Evolutionary conservation across 2,888 invertebrate genomes (phyloP).

Genomic region (Lasioglossum villosulum): DNA sequence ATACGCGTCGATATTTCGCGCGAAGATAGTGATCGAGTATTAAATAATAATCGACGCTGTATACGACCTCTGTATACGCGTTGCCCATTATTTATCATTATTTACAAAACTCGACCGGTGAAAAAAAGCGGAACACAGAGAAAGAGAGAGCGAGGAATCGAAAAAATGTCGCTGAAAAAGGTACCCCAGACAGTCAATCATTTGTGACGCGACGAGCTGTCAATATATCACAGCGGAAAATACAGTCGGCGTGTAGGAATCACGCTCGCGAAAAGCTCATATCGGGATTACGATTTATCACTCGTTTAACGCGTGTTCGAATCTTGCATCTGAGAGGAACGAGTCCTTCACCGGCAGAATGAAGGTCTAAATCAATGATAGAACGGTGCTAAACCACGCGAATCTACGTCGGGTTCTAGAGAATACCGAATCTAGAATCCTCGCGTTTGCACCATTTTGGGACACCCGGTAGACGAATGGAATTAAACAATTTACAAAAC

Average conservation of each 20-base stretch:
- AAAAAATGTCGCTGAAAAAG: constrained; percentile 18
- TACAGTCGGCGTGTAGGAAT: constrained; percentile 56
- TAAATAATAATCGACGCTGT: neutral
- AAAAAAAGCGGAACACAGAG: neutral
- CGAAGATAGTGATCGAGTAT: neutral
- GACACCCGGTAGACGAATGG: too few species aligned
- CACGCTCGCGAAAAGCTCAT: constrained; percentile 58
- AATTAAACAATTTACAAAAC: too few species aligned
- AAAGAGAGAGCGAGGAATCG: constrained; percentile 1
- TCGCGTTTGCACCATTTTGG: too few species aligned
- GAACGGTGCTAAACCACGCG: neutral
- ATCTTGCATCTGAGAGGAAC: constrained; percentile 30
- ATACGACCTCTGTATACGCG: neutral
- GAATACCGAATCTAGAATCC: neutral
- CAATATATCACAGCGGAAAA: constrained; percentile 57
- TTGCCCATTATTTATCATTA: neutral
- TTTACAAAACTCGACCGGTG: neutral
- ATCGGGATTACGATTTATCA: constrained; percentile 63
- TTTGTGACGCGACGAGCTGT: constrained; percentile 57
- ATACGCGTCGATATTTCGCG: neutral
- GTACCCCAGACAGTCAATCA: constrained; percentile 51
- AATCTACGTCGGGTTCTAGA: neutral
- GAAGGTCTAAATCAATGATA: constrained; percentile 17
- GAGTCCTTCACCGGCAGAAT: constrained; percentile 1
- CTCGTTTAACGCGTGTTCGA: constrained; percentile 53